Conservation (phyloP, 2,113 vertebrate genomes). For the Tonatia bakeri region DNA sequence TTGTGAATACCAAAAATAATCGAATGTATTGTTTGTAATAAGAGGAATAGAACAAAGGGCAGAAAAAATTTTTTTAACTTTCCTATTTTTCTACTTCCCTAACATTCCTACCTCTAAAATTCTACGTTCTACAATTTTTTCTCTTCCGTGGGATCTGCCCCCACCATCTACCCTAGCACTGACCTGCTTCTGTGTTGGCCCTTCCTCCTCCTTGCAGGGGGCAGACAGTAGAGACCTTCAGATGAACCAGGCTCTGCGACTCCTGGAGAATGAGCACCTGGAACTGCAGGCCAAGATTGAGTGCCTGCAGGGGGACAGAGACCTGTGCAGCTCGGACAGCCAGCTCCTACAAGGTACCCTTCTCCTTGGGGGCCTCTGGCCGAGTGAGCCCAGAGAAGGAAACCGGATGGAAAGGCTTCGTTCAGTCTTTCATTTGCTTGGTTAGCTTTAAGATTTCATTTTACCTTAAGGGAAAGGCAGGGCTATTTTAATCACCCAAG, state of each 20-base stretch:
- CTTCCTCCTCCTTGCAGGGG: constrained; percentile 56
- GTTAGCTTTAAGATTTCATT: not conserved
- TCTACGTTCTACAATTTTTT: not conserved
- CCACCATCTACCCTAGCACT: not conserved
- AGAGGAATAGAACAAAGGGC: not conserved
- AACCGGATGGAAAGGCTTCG: not conserved
- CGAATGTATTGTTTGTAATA: not conserved
- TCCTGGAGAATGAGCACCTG: constrained; percentile 67
- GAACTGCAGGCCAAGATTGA: constrained; percentile 76
- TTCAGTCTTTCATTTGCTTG: not conserved
- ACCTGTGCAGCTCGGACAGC: constrained; percentile 75
- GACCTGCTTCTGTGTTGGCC: not conserved
- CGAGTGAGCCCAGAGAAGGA: not conserved
- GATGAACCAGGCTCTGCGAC: constrained; percentile 66
- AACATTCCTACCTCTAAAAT: not conserved
- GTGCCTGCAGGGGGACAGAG: constrained; percentile 82
- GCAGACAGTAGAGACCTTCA: constrained; percentile 56
- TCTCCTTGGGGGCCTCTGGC: not conserved
- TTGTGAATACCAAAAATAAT: not conserved
- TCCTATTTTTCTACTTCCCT: not conserved
- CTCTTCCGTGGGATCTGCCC: not conserved
- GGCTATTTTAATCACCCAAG: not conserved
- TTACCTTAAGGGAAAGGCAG: not conserved
- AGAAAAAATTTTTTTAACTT: not conserved
- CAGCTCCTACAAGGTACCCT: constrained; percentile 74